These are phyloP conservation scores for Melanophora roralis DNA, from an alignment of 2,888 invertebrate species.

Conservation along the genomic window DNA sequence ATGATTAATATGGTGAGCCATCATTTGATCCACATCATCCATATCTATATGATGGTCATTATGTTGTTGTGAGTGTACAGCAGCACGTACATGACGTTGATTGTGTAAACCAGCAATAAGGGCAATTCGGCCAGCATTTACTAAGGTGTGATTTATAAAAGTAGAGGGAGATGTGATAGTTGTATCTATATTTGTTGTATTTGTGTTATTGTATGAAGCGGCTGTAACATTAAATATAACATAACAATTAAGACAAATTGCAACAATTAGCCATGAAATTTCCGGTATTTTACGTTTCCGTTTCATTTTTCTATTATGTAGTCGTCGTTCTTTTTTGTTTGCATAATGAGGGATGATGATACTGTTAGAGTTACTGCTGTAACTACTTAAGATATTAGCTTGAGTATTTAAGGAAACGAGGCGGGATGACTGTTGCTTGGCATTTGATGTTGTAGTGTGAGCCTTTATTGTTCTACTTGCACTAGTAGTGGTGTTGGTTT, in stretches of 20 bases:
- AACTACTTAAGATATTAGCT: not conserved
- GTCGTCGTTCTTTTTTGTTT: not conserved
- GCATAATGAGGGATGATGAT: not conserved
- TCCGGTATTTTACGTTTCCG: constrained; percentile 75
- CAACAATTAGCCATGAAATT: constrained; percentile 75
- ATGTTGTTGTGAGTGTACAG: constrained; percentile 44
- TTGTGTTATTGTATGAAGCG: constrained; percentile 9
- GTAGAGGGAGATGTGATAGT: constrained; percentile 1
- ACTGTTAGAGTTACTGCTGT: not conserved
- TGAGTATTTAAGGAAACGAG: constrained; percentile 32
- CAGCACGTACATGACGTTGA: constrained; percentile 46
- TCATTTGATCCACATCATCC: constrained; percentile 53
- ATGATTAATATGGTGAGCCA: constrained; percentile 66
- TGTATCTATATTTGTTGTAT: constrained; percentile 16
- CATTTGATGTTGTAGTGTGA: not conserved
- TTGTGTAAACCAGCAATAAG: not conserved
- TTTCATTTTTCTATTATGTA: constrained; percentile 68
- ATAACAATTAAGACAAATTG: constrained; percentile 69
- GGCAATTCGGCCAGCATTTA: not conserved
- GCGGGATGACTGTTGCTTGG: constrained; percentile 37
- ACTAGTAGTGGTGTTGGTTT: not conserved
- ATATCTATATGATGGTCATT: constrained; percentile 50
- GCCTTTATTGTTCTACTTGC: constrained; percentile 34
- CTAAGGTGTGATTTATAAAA: not conserved
- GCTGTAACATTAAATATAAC: constrained; percentile 45